These are phyloP conservation scores for Cephus pulcher DNA, from an alignment of 2,888 invertebrate species.

Conservation along the genomic window DNA sequence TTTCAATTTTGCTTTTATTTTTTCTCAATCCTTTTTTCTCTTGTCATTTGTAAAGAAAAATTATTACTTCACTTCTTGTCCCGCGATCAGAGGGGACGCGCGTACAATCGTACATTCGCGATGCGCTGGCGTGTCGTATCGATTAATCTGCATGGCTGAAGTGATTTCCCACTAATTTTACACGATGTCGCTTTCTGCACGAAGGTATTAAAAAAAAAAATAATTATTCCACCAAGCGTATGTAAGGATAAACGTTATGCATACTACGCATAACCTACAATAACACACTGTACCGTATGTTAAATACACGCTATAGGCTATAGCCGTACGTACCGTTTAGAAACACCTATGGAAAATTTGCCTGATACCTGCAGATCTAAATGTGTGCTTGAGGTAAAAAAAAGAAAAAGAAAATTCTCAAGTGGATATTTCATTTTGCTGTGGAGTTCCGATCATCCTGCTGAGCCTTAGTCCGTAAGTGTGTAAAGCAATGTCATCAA, in stretches of 20 bases:
- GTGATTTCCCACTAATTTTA: background rate
- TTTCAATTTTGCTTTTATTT: background rate
- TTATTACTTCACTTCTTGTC: background rate
- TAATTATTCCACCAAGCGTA: background rate
- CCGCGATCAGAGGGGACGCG: background rate
- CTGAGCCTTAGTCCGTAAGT: background rate
- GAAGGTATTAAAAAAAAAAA: background rate
- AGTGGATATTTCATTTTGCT: background rate
- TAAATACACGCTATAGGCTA: background rate
- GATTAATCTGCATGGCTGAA: background rate
- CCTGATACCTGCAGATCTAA: background rate
- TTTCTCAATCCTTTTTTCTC: background rate
- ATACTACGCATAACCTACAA: background rate
- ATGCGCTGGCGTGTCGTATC: background rate
- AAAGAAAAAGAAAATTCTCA: background rate
- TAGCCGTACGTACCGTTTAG: background rate
- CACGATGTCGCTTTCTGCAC: background rate
- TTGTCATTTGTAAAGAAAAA: background rate
- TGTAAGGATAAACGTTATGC: background rate
- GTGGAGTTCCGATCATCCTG: background rate
- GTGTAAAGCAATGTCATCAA: background rate
- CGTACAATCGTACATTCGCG: background rate
- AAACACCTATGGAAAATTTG: background rate
- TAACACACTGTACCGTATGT: background rate
- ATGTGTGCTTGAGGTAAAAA: background rate